phyloP scores from a whole-genome alignment of 2,113 vertebrate species.

The Tympanuchus pallidicinctus region DNA sequence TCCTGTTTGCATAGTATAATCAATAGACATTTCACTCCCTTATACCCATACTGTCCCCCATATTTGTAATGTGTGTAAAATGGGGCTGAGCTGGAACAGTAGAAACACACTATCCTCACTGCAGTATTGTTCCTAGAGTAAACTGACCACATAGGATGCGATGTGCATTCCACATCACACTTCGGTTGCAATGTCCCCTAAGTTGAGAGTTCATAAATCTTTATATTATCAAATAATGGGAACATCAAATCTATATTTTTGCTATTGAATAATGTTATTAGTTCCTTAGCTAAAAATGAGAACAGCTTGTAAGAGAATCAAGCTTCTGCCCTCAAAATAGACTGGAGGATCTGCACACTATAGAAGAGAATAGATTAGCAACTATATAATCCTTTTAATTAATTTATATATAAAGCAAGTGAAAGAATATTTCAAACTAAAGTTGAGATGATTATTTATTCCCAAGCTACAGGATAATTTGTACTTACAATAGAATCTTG shows the following conservation, averaged over 20 bases:
- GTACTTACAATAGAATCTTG: background rate
- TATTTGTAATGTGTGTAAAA: background rate
- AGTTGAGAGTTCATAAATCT: background rate
- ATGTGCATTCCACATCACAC: background rate
- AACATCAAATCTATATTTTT: background rate
- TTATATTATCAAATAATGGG: background rate
- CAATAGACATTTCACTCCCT: background rate
- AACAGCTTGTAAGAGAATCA: background rate
- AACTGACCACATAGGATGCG: accelerated
- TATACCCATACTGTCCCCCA: background rate
- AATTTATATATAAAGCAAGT: background rate
- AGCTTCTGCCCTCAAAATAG: background rate
- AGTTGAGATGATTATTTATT: background rate
- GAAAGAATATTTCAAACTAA: background rate
- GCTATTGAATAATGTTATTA: background rate
- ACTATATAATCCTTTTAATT: background rate
- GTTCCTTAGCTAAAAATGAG: background rate
- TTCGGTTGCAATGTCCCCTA: accelerated
- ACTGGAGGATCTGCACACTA: background rate
- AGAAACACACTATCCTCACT: accelerated
- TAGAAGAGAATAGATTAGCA: background rate
- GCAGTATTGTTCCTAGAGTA: background rate
- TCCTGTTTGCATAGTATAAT: background rate
- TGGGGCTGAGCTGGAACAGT: background rate
- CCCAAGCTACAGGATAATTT: background rate